A percentile compares a stretch with the other conserved stretches of the same genome.
These are phyloP conservation scores for Drosophila bocqueti DNA, from an alignment of 1,140 invertebrate genomes.

Conservation along the genomic window DNA sequence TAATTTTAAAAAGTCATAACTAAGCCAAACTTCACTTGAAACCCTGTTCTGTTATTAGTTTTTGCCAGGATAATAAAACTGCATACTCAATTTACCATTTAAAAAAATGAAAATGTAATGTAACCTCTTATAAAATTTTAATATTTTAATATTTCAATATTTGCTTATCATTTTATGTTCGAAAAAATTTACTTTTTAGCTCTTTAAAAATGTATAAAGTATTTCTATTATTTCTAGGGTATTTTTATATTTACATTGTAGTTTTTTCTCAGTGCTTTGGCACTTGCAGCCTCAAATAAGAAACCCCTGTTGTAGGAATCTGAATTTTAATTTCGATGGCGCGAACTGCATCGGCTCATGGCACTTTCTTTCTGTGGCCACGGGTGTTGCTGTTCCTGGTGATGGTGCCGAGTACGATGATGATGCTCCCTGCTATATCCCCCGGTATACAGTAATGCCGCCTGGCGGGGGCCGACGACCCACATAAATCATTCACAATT, in stretches of 20 bases:
- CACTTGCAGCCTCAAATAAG: background rate
- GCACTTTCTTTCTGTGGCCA: constrained; percentile 41
- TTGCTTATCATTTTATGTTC: background rate
- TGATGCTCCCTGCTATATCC: constrained; percentile 4
- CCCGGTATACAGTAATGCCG: constrained; percentile 25
- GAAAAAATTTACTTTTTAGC: fast-evolving
- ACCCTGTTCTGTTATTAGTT: background rate
- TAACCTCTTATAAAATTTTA: too few species aligned
- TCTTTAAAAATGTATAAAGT: background rate
- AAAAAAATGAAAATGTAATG: too few species aligned
- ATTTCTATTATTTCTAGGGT: too few species aligned
- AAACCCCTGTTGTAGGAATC: constrained; percentile 16
- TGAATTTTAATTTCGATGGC: constrained; percentile 69
- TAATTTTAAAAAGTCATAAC: background rate
- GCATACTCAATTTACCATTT: background rate
- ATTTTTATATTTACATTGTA: fast-evolving
- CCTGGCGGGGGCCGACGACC: constrained; percentile 67
- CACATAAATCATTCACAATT: constrained; percentile 83
- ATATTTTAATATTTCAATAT: too few species aligned
- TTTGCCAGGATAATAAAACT: background rate
- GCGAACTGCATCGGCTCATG: constrained; percentile 46
- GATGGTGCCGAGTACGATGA: constrained; percentile 10
- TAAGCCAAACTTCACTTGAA: background rate
- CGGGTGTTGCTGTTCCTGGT: constrained; percentile 12
- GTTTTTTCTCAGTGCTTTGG: background rate